Base-by-base conservation (phyloP, 2,888 invertebrate genomes). In the Pachycephus smyrnensis region DNA sequence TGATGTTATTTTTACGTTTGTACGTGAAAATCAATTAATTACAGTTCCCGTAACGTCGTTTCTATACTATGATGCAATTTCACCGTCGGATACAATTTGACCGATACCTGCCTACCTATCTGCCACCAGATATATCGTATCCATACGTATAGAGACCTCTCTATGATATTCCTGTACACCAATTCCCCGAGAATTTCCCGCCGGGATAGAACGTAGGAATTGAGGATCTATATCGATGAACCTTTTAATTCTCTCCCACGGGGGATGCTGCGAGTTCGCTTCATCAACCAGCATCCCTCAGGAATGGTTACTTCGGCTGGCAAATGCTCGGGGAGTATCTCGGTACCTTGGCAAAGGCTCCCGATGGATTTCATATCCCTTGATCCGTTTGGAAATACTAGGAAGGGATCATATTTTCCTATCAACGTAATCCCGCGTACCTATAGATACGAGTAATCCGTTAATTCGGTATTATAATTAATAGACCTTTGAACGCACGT, bases 161-260 rank as follows among this genome's bases (percentile, higher is more conserved):
- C 55, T 55, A 23, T 55, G 55, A 55, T 55, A 55, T 55, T 55
- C 23, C 23, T 23, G 2, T 55, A 55, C 23, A 55, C 15, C 55
- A 9, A 9, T 15, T 55, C 55, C 31, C 32, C 11, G 33, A 71
- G 12, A 30, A 71, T 71, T 71, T 33, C 71, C 71, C 71, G 71
- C 4, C 71, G 71, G 23, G 55, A 55, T 55, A 55, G 55, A 55
- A 55, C 55, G 55, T 55, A 55, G 55, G 23, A 55, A 55, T 55
- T 9, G 55, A 55, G 55, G 55, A 3, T 71, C 71, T 71, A 23
- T 33, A 15, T 31, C 31, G 71, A 30, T 33, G 12, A n/a, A 32
- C 74, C 77, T 82, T 81, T 83, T 82, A 81, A 85, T 85, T 85
- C 79, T 69, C 75, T 80, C 85, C 80, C 83, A 73, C 55, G 82